phyloP scores from a whole-genome alignment of 2,888 invertebrate genomes.

The Ariolimax columbianus region DNA sequence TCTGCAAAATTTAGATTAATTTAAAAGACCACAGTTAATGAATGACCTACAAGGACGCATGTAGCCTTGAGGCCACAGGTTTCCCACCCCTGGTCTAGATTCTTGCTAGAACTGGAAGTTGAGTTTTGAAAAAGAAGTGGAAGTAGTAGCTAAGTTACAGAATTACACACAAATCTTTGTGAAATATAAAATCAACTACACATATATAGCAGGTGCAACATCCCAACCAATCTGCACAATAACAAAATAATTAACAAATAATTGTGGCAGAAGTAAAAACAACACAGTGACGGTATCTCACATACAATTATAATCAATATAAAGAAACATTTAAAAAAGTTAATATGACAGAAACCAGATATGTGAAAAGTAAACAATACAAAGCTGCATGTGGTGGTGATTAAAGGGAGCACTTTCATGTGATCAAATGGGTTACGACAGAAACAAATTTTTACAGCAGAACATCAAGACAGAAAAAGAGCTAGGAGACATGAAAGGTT shows the following conservation, averaged over 20 bases:
- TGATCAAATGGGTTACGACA: background rate
- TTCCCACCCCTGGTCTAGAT: no score
- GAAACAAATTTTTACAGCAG: background rate
- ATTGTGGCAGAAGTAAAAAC: background rate
- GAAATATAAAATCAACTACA: background rate
- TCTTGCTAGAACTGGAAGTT: background rate
- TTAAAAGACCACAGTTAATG: no score
- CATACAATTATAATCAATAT: background rate
- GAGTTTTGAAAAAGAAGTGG: no score
- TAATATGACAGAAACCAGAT: background rate
- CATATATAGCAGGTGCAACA: background rate
- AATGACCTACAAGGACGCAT: no score
- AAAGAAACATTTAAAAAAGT: background rate
- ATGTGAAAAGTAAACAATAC: background rate
- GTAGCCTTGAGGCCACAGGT: no score
- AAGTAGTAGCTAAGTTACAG: background rate
- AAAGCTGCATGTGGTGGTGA: background rate
- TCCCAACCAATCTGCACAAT: no score
- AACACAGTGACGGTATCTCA: background rate
- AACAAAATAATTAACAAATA: background rate
- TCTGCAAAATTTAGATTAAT: no score
- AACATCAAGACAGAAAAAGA: constrained; percentile 26
- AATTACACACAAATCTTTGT: background rate
- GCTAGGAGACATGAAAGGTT: constrained; percentile 27
- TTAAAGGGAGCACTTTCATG: background rate